Evolutionary conservation across 2,888 invertebrate genomes (phyloP), one percentile per base, ranked within the genome.

Genomic region (Polymixis flavicincta): DNA sequence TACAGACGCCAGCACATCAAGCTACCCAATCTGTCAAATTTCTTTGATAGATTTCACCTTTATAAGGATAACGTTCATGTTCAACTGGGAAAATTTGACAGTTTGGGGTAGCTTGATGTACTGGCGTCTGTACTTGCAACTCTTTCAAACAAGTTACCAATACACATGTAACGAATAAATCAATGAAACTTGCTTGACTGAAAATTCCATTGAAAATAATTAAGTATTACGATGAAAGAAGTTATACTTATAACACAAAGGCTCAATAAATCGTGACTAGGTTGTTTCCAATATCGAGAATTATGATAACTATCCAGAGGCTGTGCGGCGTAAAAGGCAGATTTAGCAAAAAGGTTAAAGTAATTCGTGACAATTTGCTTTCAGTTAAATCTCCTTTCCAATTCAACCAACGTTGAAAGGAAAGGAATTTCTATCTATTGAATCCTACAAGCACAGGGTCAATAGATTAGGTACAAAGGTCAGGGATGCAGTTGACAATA

Each of bases 401-500:
- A 54, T 14, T 57, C 37, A 60, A 59, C 9, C n/a, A 11, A 28
- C 8, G 25, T 54, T 59, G 28, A 25, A 59, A 22, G 14, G 37
- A 37, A 37, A 37, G 37, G 6, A 37, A 32, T 54, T 11, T 63
- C 22, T 19, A n/a, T 50, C n/a, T 45, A 79, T 60, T 65, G n/a
- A 60, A 45, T 11, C 22, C 42, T 52, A 63, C 22, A 61, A 59
- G 37, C 59, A 67, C 63, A 59, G 52, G 50, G 54, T 77, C 68
- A 71, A 68, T 76, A 55, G 48, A 68, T 82, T 74, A 68, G 55
- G 67, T 68, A 66, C 63, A 57, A 55, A 76, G 55, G 59, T 73
- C 82, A 77, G 19, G 77, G 82, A 32, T 73, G 66, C 63, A 72
- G n/a, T 57, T 70, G 32, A 70, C 77, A 76, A 85, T 85, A 67